phyloP scores from a whole-genome alignment of 2,888 invertebrate genomes.

The Conomelus anceps region DNA sequence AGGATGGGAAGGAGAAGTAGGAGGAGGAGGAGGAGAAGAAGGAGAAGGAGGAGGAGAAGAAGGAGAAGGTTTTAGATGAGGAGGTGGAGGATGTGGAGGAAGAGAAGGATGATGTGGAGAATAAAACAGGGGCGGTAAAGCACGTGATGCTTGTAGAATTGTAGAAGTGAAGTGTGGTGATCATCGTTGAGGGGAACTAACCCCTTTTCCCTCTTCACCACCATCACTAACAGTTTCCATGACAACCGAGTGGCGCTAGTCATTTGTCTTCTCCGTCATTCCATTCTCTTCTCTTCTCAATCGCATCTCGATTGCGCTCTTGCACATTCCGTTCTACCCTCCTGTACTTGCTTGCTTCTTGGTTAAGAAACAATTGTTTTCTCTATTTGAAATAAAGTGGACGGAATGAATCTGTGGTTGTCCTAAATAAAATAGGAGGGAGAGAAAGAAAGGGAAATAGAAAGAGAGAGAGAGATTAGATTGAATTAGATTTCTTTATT shows the following conservation, averaged over 20 bases:
- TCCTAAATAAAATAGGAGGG: not conserved
- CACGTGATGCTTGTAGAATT: not conserved
- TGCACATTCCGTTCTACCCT: not conserved
- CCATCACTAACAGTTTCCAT: not conserved
- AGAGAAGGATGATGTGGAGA: not conserved
- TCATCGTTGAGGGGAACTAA: not conserved
- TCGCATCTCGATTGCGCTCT: not conserved
- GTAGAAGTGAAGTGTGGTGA: not conserved
- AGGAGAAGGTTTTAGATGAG: not conserved
- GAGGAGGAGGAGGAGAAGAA: not conserved
- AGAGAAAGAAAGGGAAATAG: not conserved
- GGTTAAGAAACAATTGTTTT: too few species aligned
- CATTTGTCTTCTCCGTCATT: not conserved
- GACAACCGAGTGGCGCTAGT: not conserved
- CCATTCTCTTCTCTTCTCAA: not conserved
- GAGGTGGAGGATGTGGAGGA: too few species aligned
- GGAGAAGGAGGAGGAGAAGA: not conserved
- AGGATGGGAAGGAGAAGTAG: too few species aligned
- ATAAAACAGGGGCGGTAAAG: too few species aligned
- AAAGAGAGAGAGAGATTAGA: too few species aligned
- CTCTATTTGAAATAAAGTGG: not conserved
- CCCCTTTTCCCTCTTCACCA: not conserved
- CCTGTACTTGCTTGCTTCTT: not conserved
- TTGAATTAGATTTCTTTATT: too few species aligned
- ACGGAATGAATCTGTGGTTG: not conserved